These are phyloP conservation scores for Chelonoidis abingdonii DNA, from an alignment of 2,113 vertebrate species.

Conservation along the genomic window DNA sequence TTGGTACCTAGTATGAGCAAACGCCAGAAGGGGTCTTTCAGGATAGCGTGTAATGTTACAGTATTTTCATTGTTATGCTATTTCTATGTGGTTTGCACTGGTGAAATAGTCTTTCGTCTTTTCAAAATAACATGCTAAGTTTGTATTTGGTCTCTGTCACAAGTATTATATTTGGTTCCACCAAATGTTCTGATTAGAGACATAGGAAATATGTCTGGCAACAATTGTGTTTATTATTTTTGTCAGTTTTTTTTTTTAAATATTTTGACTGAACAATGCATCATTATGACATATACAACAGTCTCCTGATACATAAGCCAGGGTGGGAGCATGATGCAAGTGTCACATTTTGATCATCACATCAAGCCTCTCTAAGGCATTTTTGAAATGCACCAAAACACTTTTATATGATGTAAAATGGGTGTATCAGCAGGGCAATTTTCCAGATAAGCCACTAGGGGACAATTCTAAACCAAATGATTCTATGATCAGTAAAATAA, in stretches of 20 bases:
- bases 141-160: not conserved
- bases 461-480: constrained; percentile 38
- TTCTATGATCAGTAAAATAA: not conserved
- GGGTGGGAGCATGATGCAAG: not conserved
- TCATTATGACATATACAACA: not conserved
- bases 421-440: constrained; percentile 7
- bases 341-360: not conserved
- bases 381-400: not conserved
- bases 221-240: not conserved
- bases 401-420: not conserved
- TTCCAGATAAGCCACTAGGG: constrained; percentile 36
- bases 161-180: not conserved
- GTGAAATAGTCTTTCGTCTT: not conserved
- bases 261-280: fast-evolving
- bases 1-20: not conserved
- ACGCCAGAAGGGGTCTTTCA: not conserved
- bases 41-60: not conserved
- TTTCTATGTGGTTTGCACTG: not conserved
- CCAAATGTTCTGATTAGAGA: not conserved
- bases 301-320: not conserved
- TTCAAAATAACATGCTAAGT: fast-evolving
- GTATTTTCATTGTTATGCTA: fast-evolving
- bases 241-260: not conserved
- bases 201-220: not conserved
- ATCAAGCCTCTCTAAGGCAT: not conserved